Conservation (phyloP, 2,888 invertebrate genomes). For the Tubiluchus corallicola region DNA sequence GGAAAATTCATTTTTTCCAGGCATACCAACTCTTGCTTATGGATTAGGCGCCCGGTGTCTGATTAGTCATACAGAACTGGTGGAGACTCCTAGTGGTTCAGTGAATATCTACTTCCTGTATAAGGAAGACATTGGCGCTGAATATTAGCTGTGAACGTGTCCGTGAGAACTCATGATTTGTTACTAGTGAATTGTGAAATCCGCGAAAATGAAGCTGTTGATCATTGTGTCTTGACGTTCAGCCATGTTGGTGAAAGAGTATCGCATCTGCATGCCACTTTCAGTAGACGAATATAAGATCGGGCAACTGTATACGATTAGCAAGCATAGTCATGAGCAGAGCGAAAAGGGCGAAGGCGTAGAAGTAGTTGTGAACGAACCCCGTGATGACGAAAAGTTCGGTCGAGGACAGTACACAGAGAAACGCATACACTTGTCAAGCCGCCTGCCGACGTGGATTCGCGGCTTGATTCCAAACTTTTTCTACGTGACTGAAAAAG, state of each 20-base stretch:
- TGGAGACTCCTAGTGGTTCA: slow-evolving; percentile 46
- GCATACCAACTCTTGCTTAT: slow-evolving; percentile 74
- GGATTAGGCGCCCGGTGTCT: slow-evolving; percentile 66
- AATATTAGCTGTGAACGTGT: too few species aligned
- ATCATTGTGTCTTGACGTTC: too few species aligned
- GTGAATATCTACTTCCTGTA: slow-evolving; percentile 71
- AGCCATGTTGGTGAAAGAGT: too few species aligned
- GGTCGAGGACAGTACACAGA: slow-evolving; percentile 75
- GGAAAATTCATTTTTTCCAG: slow-evolving; percentile 43
- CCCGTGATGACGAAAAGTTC: slow-evolving; percentile 54
- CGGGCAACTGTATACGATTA: slow-evolving; percentile 86
- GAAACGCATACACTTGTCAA: slow-evolving; percentile 71
- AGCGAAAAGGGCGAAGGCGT: slow-evolving; percentile 76
- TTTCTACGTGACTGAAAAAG: slow-evolving; percentile 80
- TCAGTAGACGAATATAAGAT: slow-evolving; percentile 79
- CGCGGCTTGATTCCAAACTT: slow-evolving; percentile 68
- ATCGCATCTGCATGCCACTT: slow-evolving; percentile 76
- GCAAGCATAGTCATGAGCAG: slow-evolving; percentile 75
- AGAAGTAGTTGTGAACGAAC: slow-evolving; percentile 64
- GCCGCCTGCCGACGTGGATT: slow-evolving; percentile 73
- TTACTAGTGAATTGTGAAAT: too few species aligned
- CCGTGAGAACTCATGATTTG: too few species aligned
- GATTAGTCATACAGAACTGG: slow-evolving; percentile 57
- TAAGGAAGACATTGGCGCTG: too few species aligned
- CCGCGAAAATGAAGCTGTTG: too few species aligned